phyloP scores from a whole-genome alignment of 1,140 invertebrate species.

The Cyrtorhinus lividipennis region DNA sequence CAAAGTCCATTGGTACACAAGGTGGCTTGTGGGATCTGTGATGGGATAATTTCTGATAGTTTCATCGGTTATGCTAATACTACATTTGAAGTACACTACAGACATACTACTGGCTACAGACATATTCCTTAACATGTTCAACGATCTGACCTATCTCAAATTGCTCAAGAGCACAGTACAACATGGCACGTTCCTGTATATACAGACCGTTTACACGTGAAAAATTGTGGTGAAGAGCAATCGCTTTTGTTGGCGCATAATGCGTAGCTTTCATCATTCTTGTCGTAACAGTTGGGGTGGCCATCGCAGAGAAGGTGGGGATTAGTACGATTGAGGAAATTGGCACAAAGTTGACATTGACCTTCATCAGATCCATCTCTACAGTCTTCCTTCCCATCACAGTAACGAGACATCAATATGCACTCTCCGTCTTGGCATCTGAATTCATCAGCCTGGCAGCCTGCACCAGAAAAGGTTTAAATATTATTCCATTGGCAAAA shows the following conservation, averaged over 20 bases:
- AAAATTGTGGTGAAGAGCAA: slow-evolving; percentile 26
- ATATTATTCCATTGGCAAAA: too few species aligned
- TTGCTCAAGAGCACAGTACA: too few species aligned
- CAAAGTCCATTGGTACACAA: slow-evolving; percentile 50
- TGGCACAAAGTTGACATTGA: slow-evolving; percentile 31
- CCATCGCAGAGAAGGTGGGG: slow-evolving; percentile 60
- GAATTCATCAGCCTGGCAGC: slow-evolving; percentile 41
- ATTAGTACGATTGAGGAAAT: slow-evolving; percentile 45
- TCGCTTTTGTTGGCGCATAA: slow-evolving; percentile 39
- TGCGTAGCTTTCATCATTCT: slow-evolving; percentile 54
- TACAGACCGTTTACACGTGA: too few species aligned
- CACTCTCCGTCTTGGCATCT: slow-evolving; percentile 50
- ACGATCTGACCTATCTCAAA: too few species aligned
- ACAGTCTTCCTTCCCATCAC: slow-evolving; percentile 50
- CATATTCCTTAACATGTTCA: too few species aligned
- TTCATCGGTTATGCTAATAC: too few species aligned
- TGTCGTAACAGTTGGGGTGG: slow-evolving; percentile 58
- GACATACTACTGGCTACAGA: too few species aligned
- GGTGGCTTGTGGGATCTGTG: background rate
- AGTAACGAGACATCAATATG: slow-evolving; percentile 48
- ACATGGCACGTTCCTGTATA: too few species aligned
- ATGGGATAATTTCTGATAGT: too few species aligned
- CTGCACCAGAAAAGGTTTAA: slow-evolving; percentile 28
- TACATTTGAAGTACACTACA: too few species aligned
- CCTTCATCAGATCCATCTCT: slow-evolving; percentile 57